Percentiles rank a stretch among this genome's conserved stretches.
Evolutionary conservation across 2,888 invertebrate genomes (phyloP).

Genomic region (Drosophila prostipennis): DNA sequence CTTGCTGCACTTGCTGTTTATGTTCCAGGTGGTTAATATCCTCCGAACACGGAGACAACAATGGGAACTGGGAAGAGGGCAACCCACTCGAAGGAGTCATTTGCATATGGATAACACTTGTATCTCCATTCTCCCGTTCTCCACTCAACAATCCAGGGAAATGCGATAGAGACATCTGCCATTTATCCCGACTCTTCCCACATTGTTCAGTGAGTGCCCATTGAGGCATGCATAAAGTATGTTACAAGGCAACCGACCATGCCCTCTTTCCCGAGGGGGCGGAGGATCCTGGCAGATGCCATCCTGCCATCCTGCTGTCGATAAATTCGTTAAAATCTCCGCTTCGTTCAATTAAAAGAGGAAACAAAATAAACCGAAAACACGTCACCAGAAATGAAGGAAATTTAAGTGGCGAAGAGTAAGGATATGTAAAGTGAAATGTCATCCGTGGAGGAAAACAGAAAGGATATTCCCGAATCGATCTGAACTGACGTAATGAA

Average conservation of each 20-base stretch:
- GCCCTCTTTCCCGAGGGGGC: constrained; percentile 3
- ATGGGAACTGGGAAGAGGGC: constrained; percentile 8
- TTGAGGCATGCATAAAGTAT: constrained; percentile 54
- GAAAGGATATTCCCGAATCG: constrained; percentile 16
- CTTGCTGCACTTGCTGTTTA: constrained; percentile 31
- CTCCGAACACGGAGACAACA: constrained; percentile 11
- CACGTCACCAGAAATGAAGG: constrained; percentile 20
- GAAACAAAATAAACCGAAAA: constrained; percentile 19
- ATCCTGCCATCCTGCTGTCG: constrained; percentile 19
- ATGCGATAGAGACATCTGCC: constrained; percentile 38
- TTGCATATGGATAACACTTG: constrained; percentile 24
- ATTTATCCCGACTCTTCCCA: constrained; percentile 1
- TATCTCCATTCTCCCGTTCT: not conserved
- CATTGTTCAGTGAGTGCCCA: constrained; percentile 49
- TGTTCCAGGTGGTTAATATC: constrained; percentile 40
- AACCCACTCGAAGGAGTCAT: constrained; percentile 19
- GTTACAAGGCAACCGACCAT: constrained; percentile 44
- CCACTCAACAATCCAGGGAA: constrained; percentile 14
- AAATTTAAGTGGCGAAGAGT: constrained; percentile 29
- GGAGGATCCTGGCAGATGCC: constrained; percentile 7
- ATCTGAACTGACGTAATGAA: constrained; percentile 33
- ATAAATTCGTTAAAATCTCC: constrained; percentile 48
- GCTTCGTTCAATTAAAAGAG: constrained; percentile 36
- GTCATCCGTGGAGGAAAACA: constrained; percentile 16
- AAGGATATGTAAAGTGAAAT: constrained; percentile 31